Base-by-base conservation (phyloP, 53 echinoderm and acorn worm species). In the Crossaster papposus region DNA sequence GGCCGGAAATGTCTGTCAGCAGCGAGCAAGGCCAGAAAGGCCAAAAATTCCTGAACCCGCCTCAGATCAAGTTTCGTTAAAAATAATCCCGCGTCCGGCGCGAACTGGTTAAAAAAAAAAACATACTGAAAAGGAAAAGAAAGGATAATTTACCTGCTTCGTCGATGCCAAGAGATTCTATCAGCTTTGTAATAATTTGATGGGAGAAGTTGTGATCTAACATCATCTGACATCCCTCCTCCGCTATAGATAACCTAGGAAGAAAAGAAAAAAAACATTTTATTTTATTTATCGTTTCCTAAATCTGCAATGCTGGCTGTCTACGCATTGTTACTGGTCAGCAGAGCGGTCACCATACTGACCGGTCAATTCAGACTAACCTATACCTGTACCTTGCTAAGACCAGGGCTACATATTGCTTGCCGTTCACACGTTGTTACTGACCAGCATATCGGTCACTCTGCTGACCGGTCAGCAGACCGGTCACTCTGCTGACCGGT, bases 321-420 rank as follows among this genome's bases (percentile, higher is more conserved):
- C 97, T 95, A 95, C 90, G 93, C 94, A 72, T 36, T 64, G 32
- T 64, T 34, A 64, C 68, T 64, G 30, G 14, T 63, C 37, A 38
- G 37, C 30, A 36, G 37, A 50, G 6, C 14, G 37, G 31, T 50
- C 51, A 50, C 22, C 17, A 0, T 20, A 0, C 58, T 58, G 15
- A 20, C n/a, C 36, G 15, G 33, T 74, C 34, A 68, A n/a, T 68
- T 23, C 28, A 34, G 28, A 53, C 89, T 79, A n/a, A n/a, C n/a
- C n/a, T n/a, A n/a, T n/a, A n/a, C n/a, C n/a, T n/a, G n/a, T 89
- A 96, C 96, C 96, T 93, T 29, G 98, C 98, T 37, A 98, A 82
- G 36, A 98, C 98, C 36, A 98, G 84, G 22, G 98, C 96, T 80
- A 94, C 94, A 90, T n/a, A n/a, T 97, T 98, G 83, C 98, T 98